phyloP scores from a whole-genome alignment of 2,797 vertebrate species.

The Urosaurus nigricauda region DNA sequence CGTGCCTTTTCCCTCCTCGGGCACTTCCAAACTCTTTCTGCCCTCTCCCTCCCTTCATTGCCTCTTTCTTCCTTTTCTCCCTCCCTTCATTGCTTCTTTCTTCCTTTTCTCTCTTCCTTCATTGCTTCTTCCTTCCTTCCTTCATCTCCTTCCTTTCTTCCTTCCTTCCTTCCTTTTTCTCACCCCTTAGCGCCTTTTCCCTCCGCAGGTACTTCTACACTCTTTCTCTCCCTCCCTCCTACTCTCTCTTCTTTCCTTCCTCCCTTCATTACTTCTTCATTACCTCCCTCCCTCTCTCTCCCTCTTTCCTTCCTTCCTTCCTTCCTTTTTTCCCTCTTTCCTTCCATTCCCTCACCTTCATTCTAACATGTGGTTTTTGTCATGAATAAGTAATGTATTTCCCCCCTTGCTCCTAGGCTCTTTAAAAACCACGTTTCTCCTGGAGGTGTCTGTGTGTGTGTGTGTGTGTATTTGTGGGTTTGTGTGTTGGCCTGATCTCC shows the following conservation, averaged over 20 bases:
- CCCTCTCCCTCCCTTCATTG: background rate
- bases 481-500: background rate
- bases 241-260: too few species aligned
- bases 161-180: too few species aligned
- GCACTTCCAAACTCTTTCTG: too few species aligned
- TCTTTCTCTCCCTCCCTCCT: too few species aligned
- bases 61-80: too few species aligned
- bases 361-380: slow-evolving; percentile 73
- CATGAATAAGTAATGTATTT: slow-evolving; percentile 80
- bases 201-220: too few species aligned
- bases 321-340: background rate
- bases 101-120: too few species aligned
- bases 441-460: too few species aligned
- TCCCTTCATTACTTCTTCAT: too few species aligned
- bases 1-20: too few species aligned
- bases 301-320: background rate
- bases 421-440: background rate
- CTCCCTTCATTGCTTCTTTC: background rate
- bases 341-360: slow-evolving; percentile 20
- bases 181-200: too few species aligned
- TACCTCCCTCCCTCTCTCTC: too few species aligned
- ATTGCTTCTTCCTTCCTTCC: background rate
- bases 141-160: background rate
- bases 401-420: background rate
- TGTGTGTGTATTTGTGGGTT: background rate